Percentiles rank a stretch among this genome's conserved stretches.
phyloP scores from a whole-genome alignment of 2,888 invertebrate species.

The Cheilosia variabilis region DNA sequence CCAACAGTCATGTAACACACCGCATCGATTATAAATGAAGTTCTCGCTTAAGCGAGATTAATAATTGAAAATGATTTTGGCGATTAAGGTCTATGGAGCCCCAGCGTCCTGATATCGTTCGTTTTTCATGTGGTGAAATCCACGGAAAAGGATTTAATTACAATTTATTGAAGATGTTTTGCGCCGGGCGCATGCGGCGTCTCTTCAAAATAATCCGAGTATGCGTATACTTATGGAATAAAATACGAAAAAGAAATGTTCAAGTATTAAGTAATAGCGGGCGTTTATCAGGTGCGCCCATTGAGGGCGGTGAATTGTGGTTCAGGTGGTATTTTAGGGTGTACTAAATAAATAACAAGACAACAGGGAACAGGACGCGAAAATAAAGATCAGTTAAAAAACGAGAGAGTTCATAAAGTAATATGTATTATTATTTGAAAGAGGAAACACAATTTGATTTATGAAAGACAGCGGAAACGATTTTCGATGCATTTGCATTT shows the following conservation, averaged over 20 bases:
- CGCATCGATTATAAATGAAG: conserved; percentile 58
- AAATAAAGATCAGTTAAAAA: conserved; percentile 19
- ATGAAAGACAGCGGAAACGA: conserved; percentile 32
- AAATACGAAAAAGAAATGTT: conserved; percentile 58
- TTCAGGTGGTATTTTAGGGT: conserved; percentile 57
- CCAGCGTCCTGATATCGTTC: conserved; percentile 32
- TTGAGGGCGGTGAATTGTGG: conserved; percentile 73
- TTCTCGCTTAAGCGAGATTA: conserved; percentile 59
- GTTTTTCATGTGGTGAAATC: conserved; percentile 65
- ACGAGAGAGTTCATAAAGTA: conserved; percentile 12
- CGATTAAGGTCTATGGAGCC: conserved; percentile 61
- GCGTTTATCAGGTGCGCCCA: conserved; percentile 66
- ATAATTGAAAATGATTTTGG: conserved; percentile 67
- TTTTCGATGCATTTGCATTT: conserved; percentile 20
- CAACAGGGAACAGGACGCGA: conserved; percentile 66
- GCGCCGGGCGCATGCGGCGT: conserved; percentile 57
- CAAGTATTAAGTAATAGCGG: conserved; percentile 66
- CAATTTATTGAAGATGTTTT: conserved; percentile 71
- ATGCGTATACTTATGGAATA: conserved; percentile 22
- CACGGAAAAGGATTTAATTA: conserved; percentile 71
- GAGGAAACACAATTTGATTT: conserved; percentile 45
- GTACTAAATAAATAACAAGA: conserved; percentile 70
- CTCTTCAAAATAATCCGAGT: conserved; percentile 13
- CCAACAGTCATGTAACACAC: background rate
- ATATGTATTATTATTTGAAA: conserved; percentile 37